Percentiles rank a stretch among this genome's conserved stretches.
These are phyloP conservation scores for Epistrophe eligans DNA, from an alignment of 2,888 invertebrate genomes.

Conservation along the genomic window DNA sequence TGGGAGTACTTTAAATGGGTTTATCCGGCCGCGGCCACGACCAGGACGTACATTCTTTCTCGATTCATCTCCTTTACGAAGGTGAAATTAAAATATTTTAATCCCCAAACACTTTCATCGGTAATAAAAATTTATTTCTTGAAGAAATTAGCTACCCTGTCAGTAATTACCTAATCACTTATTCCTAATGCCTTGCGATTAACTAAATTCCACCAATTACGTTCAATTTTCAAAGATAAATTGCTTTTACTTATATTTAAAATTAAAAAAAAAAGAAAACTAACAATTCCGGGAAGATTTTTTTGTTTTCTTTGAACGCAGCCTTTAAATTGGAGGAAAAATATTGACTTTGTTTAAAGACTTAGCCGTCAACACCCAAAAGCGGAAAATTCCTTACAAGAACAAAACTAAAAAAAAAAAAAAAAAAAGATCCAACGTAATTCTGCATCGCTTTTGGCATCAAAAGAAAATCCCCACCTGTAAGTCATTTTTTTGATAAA, in stretches of 20 bases:
- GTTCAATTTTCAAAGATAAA: conserved; percentile 29
- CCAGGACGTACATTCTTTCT: background rate
- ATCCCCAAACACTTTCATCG: background rate
- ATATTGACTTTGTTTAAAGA: conserved; percentile 15
- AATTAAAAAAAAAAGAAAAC: background rate
- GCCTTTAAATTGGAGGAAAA: background rate
- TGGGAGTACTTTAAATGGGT: background rate
- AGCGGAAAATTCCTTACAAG: background rate
- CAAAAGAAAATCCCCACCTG: conserved; percentile 42
- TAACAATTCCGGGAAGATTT: background rate
- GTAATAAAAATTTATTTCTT: conserved; percentile 14
- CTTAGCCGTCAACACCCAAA: background rate
- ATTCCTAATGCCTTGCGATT: conserved; percentile 23
- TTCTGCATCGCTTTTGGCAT: background rate
- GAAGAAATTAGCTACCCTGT: conserved; percentile 32
- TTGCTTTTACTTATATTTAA: conserved; percentile 7
- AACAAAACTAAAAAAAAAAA: too few species aligned
- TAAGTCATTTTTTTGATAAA: conserved; percentile 23
- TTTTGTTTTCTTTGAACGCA: background rate
- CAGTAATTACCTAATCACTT: conserved; percentile 53
- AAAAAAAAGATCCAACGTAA: background rate
- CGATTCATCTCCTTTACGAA: background rate
- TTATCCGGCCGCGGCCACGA: background rate
- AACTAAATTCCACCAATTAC: conserved; percentile 33
- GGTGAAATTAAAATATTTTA: background rate